These are phyloP conservation scores for Oceanodroma tethys DNA, from an alignment of 2,113 vertebrate genomes.

Conservation along the genomic window DNA sequence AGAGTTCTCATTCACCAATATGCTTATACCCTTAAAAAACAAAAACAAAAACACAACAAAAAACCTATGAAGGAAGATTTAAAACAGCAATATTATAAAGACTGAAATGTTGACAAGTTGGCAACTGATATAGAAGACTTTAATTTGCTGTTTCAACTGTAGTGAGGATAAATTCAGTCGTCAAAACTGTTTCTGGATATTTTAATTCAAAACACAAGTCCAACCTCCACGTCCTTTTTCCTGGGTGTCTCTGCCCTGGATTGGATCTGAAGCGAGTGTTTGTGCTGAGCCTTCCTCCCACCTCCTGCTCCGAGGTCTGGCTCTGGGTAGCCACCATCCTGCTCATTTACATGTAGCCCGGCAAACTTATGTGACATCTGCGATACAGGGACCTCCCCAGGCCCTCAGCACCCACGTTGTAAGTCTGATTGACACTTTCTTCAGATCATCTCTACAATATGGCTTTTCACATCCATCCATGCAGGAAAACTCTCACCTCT, in stretches of 20 bases:
- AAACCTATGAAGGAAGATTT: background rate
- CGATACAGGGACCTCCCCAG: background rate
- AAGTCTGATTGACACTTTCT: background rate
- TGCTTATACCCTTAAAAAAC: background rate
- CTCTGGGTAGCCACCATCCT: background rate
- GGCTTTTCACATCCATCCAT: background rate
- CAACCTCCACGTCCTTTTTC: rapidly evolving
- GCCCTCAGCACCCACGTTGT: background rate
- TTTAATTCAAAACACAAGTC: background rate
- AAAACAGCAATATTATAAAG: background rate
- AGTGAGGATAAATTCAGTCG: background rate
- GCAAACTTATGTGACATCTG: background rate
- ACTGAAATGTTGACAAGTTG: background rate
- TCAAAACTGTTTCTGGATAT: background rate
- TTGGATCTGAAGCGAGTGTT: background rate
- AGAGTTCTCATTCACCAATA: background rate
- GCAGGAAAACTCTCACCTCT: background rate
- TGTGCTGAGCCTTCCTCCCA: background rate
- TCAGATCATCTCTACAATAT: background rate
- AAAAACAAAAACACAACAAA: no score
- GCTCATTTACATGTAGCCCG: background rate
- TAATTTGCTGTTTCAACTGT: background rate
- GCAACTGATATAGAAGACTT: background rate
- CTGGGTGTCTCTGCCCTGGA: rapidly evolving
- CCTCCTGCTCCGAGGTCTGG: no score